phyloP scores from a whole-genome alignment of 2,113 vertebrate species.

The Orthonyx spaldingii region DNA sequence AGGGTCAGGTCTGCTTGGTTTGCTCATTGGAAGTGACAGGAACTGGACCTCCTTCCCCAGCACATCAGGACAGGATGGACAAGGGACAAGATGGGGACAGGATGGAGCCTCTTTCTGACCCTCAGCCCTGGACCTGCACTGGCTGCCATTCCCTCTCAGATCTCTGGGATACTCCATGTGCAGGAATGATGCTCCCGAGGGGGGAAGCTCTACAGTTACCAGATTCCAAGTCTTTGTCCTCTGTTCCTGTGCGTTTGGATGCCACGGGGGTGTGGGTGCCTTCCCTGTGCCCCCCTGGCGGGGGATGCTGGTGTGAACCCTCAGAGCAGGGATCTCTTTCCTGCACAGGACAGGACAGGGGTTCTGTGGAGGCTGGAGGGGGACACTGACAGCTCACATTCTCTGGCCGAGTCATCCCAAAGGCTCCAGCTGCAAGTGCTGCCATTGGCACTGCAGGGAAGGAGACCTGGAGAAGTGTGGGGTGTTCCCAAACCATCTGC shows the following conservation, averaged over 20 bases:
- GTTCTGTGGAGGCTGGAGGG: not conserved
- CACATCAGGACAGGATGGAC: not conserved
- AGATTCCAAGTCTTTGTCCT: not conserved
- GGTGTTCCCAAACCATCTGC: not conserved
- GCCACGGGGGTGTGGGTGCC: not conserved
- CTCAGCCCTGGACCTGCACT: not conserved
- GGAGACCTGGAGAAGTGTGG: not conserved
- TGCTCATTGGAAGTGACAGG: not conserved
- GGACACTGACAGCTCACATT: not conserved
- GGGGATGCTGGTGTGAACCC: not conserved
- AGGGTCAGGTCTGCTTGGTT: not conserved
- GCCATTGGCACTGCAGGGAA: not conserved
- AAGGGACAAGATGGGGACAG: not conserved
- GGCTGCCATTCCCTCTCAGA: not conserved
- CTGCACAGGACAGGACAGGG: not conserved
- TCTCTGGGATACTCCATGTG: not conserved
- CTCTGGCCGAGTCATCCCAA: not conserved
- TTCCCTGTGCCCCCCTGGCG: not conserved
- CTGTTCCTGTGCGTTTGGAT: not conserved
- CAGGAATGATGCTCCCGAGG: not conserved
- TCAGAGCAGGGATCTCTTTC: not conserved
- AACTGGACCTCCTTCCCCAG: not conserved
- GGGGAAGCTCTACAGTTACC: not conserved
- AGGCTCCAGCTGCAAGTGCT: not conserved
- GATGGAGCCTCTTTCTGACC: not conserved